Percentiles rank a stretch among this genome's conserved stretches.
Evolutionary conservation across 2,888 invertebrate genomes (phyloP).

Genomic region (Syrista parreyssii): DNA sequence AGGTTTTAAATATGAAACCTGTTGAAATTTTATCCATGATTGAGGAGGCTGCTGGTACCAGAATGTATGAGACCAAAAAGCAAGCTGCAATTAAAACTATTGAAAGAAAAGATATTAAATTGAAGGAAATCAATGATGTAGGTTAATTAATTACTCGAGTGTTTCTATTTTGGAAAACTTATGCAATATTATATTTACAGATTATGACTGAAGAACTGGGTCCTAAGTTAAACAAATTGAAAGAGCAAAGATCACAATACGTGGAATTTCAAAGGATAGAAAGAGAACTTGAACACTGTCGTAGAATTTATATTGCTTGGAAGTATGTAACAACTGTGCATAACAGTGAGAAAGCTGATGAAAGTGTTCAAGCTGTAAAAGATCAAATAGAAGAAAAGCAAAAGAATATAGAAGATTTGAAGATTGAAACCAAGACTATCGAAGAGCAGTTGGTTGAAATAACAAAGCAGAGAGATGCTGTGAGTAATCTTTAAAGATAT

Average conservation of each 20-base stretch:
- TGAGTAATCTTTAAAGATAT: constrained; percentile 58
- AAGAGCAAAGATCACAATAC: constrained; percentile 85
- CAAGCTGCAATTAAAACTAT: constrained; percentile 87
- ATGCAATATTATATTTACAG: constrained; percentile 58
- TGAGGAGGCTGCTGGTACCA: constrained; percentile 98
- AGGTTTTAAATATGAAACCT: constrained; percentile 99
- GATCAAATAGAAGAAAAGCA: constrained; percentile 70
- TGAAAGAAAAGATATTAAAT: constrained; percentile 91
- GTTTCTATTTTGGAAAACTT: not conserved
- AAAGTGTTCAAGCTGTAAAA: constrained; percentile 69
- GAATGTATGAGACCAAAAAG: constrained; percentile 95
- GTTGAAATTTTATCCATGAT: constrained; percentile 97
- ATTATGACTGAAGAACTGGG: constrained; percentile 86
- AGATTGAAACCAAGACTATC: constrained; percentile 69
- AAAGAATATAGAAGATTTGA: constrained; percentile 70
- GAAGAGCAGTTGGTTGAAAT: constrained; percentile 73
- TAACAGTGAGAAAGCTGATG: constrained; percentile 69
- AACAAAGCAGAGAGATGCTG: constrained; percentile 75
- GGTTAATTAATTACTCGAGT: constrained; percentile 39
- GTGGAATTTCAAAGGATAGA: constrained; percentile 89
- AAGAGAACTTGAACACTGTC: constrained; percentile 85
- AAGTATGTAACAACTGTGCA: constrained; percentile 72
- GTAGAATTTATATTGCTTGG: constrained; percentile 79
- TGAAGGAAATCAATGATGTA: constrained; percentile 86
- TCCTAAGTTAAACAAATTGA: constrained; percentile 88